Conservation (phyloP, 2,888 invertebrate genomes). For the Pogonocherus hispidulus region DNA sequence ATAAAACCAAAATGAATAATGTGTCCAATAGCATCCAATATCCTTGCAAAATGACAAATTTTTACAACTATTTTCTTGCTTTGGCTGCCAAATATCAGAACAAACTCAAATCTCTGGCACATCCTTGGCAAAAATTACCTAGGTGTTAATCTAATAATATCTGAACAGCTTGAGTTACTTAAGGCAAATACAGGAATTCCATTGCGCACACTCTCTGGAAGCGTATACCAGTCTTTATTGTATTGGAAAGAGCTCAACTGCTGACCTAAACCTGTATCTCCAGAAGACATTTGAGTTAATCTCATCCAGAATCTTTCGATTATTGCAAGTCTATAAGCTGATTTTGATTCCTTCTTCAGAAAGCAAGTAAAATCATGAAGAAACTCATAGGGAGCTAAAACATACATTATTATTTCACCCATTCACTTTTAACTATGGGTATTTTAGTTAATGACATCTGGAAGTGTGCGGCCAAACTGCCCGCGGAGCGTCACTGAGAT, state of each 20-base stretch:
- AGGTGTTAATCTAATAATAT: constrained; percentile 64
- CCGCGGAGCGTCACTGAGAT: too few species aligned
- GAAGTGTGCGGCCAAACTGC: too few species aligned
- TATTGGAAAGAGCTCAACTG: constrained; percentile 80
- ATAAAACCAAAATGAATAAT: too few species aligned
- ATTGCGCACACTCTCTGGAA: constrained; percentile 79
- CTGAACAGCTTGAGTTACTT: constrained; percentile 59
- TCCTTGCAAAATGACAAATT: too few species aligned
- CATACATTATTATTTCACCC: background rate
- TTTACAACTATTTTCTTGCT: too few species aligned
- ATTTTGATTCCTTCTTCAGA: constrained; percentile 75
- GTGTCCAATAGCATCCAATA: too few species aligned
- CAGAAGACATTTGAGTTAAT: constrained; percentile 75
- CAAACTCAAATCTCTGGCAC: too few species aligned
- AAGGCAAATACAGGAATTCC: constrained; percentile 78
- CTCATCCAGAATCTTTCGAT: constrained; percentile 78
- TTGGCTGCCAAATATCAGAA: too few species aligned
- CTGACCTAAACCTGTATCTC: constrained; percentile 76
- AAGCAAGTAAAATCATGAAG: constrained; percentile 80
- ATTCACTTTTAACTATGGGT: too few species aligned
- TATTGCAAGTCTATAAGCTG: constrained; percentile 76
- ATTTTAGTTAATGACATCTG: too few species aligned
- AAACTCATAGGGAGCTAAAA: constrained; percentile 78
- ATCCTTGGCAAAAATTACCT: too few species aligned
- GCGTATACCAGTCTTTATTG: constrained; percentile 73